Percentiles rank a stretch among this genome's conserved stretches.
phyloP scores from a whole-genome alignment of 2,113 vertebrate species.

The Ceyx melanurus region DNA sequence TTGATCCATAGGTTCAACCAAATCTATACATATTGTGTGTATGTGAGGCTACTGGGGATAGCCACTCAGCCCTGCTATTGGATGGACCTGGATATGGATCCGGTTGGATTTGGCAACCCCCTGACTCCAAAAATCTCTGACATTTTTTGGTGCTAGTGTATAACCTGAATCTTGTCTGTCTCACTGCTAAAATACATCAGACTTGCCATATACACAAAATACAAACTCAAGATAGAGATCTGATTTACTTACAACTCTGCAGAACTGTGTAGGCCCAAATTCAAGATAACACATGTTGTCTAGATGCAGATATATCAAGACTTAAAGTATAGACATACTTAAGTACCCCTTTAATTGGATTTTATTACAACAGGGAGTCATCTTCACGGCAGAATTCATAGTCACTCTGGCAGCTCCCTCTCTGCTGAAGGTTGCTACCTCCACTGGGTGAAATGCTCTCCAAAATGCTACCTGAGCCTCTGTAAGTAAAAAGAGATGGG shows the following conservation, averaged over 20 bases:
- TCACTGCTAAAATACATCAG: background rate
- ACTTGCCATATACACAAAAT: background rate
- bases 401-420: background rate
- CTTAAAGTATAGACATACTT: background rate
- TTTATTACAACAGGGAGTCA: background rate
- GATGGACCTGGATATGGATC: background rate
- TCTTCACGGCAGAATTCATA: background rate
- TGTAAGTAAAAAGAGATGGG: background rate
- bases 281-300: background rate
- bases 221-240: background rate
- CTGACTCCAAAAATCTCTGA: background rate
- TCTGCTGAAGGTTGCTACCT: background rate
- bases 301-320: background rate
- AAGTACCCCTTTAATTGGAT: background rate
- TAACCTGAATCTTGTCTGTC: background rate
- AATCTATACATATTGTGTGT: fast-evolving
- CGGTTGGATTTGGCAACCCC: background rate
- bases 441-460: fast-evolving
- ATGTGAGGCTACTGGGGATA: background rate
- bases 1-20: background rate
- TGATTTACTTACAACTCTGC: background rate
- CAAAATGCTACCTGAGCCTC: background rate
- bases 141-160: background rate
- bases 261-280: background rate
- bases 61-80: background rate